Evolutionary conservation across 2,797 vertebrate species (phyloP).

Genomic region (Valencia hispanica): DNA sequence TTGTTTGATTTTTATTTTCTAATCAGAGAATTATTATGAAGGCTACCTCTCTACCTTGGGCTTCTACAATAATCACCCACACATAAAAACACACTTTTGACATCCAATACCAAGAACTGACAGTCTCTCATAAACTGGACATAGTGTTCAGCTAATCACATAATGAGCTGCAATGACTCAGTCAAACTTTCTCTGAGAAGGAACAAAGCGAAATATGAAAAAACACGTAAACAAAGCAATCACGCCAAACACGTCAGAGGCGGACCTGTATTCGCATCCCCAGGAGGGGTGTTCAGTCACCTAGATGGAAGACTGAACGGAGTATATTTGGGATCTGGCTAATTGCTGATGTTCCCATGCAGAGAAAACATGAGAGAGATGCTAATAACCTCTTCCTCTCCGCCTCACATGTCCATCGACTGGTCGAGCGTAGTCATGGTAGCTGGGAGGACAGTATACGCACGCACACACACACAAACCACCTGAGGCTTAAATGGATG

Average conservation of each 20-base stretch:
- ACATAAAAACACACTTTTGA: constrained; percentile 24
- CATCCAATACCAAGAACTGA: constrained; percentile 45
- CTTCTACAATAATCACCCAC: constrained; percentile 27
- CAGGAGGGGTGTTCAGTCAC: constrained; percentile 42
- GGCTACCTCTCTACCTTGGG: constrained; percentile 65
- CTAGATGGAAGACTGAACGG: constrained; percentile 27
- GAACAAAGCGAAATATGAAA: constrained; percentile 28
- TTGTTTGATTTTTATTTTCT: constrained; percentile 50
- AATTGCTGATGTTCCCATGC: constrained; percentile 74
- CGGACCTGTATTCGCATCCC: constrained; percentile 28
- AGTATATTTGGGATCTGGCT: constrained; percentile 42
- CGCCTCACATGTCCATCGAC: constrained; percentile 55
- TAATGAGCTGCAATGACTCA: constrained; percentile 32
- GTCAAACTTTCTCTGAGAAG: constrained; percentile 27
- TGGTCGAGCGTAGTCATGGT: constrained; percentile 62
- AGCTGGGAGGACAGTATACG: constrained; percentile 30
- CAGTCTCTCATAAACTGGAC: constrained; percentile 19
- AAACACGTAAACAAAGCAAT: constrained; percentile 45
- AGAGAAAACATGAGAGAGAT: constrained; percentile 60
- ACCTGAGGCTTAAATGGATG: constrained; percentile 56
- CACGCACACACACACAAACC: constrained; percentile 25
- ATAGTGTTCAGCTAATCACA: constrained; percentile 28
- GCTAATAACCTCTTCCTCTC: constrained; percentile 64
- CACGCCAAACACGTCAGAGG: constrained; percentile 40
- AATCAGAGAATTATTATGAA: constrained; percentile 62